Evolutionary conservation across 2,113 vertebrate genomes (phyloP), one percentile per base, ranked within the genome.

Genomic region (Corvus moneduloides): DNA sequence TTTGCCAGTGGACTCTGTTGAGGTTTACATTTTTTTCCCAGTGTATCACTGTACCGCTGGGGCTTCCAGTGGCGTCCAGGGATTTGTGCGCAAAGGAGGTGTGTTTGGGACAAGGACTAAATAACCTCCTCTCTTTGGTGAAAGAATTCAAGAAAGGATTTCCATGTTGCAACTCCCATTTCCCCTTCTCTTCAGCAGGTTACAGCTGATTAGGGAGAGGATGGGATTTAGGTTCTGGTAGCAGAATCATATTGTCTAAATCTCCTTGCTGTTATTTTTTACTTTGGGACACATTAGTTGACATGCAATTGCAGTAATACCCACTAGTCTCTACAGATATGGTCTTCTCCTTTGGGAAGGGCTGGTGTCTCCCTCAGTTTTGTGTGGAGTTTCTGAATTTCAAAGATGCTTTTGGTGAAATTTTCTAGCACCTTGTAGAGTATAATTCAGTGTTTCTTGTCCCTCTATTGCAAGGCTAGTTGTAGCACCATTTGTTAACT

Each of bases 361-460:
- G 48, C 83, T 94, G 73, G 66, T 81, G 26, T 68, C 68, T 86
- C 83, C 59, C 78, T 49, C 68, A 46, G 76, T 92, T 93, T 84
- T 63, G 39, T 84, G 64, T 54, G 56, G 72, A 84, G 44, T 72
- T 90, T 77, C 44, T 82, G 69, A 81, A 81, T 96, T 93, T 90
- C 82, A 88, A 8, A 84, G 90, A 39, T 30, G 24, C 46, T 88
- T 83, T 28, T 14, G 14, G 64, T 37, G 63, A 82, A 28, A 84
- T 77, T 83, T 95, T 81, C 77, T 91, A 88, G 51, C 55, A 12
- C 72, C 41, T n/a, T 23, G 9, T 72, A 82, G 32, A 64, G 44
- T 78, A 79, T 82, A 84, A 93, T 87, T 73, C 91, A 87, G 19
- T 91, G 75, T 95, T 96, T 84, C 68, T 85, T 86, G 64, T 44